These are phyloP conservation scores for Sycophila texana DNA, from an alignment of 2,888 invertebrate species.

Conservation along the genomic window DNA sequence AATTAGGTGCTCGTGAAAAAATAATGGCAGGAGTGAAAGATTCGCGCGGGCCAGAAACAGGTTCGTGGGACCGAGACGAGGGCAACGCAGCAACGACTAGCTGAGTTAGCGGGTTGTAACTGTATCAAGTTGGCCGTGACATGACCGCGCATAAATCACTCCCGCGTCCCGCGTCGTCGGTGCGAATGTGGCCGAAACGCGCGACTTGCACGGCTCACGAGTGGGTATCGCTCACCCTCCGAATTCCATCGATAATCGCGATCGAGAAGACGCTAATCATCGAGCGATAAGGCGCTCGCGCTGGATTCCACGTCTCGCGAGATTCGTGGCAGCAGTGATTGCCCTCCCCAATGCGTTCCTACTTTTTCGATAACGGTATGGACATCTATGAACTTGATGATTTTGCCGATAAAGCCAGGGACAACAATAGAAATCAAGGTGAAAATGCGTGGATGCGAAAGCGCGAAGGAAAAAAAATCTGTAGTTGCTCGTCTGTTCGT, in stretches of 20 bases:
- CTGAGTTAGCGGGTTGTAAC: constrained; percentile 73
- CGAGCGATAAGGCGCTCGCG: background rate
- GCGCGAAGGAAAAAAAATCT: background rate
- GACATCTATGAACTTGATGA: background rate
- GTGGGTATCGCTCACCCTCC: background rate
- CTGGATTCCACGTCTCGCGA: background rate
- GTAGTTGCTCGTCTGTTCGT: too few relatives aligned
- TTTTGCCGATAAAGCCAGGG: background rate
- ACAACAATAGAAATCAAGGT: background rate
- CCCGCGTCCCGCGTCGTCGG: constrained; percentile 57
- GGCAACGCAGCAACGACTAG: constrained; percentile 58
- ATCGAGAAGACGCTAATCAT: background rate
- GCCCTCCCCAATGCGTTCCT: background rate
- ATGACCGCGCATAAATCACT: constrained; percentile 73
- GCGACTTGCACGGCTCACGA: background rate
- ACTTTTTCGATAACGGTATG: constrained; percentile 22
- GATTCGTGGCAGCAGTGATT: background rate
- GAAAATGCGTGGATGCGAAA: too few relatives aligned
- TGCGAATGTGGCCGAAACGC: background rate
- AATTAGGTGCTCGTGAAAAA: too few relatives aligned
- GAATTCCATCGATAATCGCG: constrained; percentile 13
- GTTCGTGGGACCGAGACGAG: constrained; percentile 47
- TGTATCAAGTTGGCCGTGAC: constrained; percentile 74
- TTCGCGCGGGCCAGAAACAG: constrained; percentile 22
- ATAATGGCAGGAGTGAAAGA: background rate